phyloP scores from a whole-genome alignment of 2,888 invertebrate species.

The Sinohyriopsis cumingii region DNA sequence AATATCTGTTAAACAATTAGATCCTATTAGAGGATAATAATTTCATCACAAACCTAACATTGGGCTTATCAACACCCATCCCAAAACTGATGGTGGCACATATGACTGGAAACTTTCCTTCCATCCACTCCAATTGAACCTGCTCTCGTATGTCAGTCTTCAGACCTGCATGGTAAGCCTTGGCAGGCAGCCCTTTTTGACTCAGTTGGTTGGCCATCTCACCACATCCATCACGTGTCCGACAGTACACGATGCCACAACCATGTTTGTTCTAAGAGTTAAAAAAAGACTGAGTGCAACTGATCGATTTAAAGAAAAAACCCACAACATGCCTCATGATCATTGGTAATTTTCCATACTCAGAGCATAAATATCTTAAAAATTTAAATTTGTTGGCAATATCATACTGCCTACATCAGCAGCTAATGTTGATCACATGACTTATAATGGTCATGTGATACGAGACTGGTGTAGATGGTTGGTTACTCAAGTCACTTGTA shows the following conservation, averaged over 20 bases:
- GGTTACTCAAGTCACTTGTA: too few relatives aligned
- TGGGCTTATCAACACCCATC: constrained; percentile 98
- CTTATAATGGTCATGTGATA: too few relatives aligned
- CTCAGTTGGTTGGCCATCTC: constrained; percentile 85
- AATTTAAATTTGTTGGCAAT: too few relatives aligned
- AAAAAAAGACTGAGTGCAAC: neutral
- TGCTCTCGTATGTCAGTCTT: constrained; percentile 78
- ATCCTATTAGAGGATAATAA: neutral
- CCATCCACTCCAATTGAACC: constrained; percentile 94
- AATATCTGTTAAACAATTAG: too few relatives aligned
- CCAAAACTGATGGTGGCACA: constrained; percentile 98
- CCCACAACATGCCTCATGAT: neutral
- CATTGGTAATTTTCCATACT: neutral
- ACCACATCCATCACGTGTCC: constrained; percentile 93
- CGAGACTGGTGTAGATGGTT: too few relatives aligned
- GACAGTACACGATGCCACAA: constrained; percentile 95
- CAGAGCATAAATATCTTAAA: too few relatives aligned
- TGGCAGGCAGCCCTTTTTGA: constrained; percentile 78
- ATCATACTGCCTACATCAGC: too few relatives aligned
- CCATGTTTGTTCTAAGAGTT: constrained; percentile 67
- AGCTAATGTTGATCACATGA: too few relatives aligned
- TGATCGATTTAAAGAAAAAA: neutral
- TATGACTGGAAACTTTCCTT: constrained; percentile 89
- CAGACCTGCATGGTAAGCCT: constrained; percentile 89
- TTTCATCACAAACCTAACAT: constrained; percentile 79